Evolutionary conservation across 2,888 invertebrate genomes (phyloP).

Genomic region (Cataglyphis livida): DNA sequence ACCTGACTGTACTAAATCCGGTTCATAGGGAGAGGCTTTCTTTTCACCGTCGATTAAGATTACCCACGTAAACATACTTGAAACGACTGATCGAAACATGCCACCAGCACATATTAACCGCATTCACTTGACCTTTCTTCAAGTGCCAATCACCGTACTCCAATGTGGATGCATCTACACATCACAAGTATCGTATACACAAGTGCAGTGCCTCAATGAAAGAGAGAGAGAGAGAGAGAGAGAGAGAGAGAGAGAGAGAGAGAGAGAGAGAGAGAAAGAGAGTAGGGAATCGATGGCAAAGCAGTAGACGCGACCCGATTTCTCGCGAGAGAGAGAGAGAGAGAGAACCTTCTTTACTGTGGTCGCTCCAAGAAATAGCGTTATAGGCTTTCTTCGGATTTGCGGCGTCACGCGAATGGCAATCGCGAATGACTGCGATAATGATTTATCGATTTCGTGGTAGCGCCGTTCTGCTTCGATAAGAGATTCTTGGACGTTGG

Average conservation of each 20-base stretch:
- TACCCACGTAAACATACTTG: slow-evolving; percentile 82
- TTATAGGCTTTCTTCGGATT: slow-evolving; percentile 49
- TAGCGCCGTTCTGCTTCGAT: background rate
- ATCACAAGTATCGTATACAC: slow-evolving; percentile 32
- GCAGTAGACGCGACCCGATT: slow-evolving; percentile 57
- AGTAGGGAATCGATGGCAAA: slow-evolving; percentile 59
- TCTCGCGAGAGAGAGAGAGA: slow-evolving; percentile 25
- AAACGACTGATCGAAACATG: slow-evolving; percentile 65
- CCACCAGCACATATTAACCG: slow-evolving; percentile 68
- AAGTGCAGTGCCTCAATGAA: slow-evolving; percentile 1
- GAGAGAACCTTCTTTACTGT: slow-evolving; percentile 29
- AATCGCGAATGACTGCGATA: slow-evolving; percentile 26
- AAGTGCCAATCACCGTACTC: slow-evolving; percentile 61
- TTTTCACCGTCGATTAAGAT: slow-evolving; percentile 79
- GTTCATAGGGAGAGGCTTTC: slow-evolving; percentile 44
- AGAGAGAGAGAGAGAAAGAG: background rate
- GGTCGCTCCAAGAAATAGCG: slow-evolving; percentile 36
- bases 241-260: slow-evolving; percentile 1
- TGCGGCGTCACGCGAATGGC: slow-evolving; percentile 42
- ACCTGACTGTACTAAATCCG: slow-evolving; percentile 30
- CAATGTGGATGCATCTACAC: slow-evolving; percentile 19
- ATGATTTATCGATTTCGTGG: slow-evolving; percentile 47
- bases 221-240: slow-evolving; percentile 14
- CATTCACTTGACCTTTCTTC: slow-evolving; percentile 77
- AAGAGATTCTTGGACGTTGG: slow-evolving; percentile 19